phyloP scores from a whole-genome alignment of 2,797 vertebrate genomes.

The Petrocephalus sullivani region DNA sequence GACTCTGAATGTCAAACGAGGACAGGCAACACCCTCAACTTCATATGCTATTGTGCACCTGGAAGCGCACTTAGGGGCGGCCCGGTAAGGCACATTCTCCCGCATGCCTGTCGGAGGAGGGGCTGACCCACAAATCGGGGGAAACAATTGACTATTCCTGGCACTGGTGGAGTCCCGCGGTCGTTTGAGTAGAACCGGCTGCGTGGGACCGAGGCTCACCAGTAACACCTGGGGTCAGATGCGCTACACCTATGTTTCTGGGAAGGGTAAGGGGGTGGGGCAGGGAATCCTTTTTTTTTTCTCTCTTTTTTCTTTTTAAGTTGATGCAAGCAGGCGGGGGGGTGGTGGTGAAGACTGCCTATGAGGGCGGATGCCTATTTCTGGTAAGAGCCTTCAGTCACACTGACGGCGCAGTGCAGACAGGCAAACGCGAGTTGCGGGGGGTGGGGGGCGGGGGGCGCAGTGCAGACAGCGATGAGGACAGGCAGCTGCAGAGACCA shows the following conservation, averaged over 20 bases:
- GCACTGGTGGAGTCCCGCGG: neutral
- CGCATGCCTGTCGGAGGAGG: neutral
- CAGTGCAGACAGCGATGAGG: neutral
- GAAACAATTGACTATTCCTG: neutral
- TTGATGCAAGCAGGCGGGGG: neutral
- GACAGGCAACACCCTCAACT: neutral
- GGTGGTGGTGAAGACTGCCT: neutral
- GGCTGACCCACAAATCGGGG: neutral
- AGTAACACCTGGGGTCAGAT: neutral
- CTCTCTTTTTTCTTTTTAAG: neutral
- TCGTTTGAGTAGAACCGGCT: neutral
- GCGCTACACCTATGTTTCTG: neutral
- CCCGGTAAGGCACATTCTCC: neutral
- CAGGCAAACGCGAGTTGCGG: too few species aligned
- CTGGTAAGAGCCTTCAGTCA: neutral
- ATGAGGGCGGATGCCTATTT: neutral
- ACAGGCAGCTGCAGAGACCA: neutral
- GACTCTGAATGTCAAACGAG: neutral
- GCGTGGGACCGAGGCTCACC: neutral
- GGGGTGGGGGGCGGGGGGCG: too few species aligned
- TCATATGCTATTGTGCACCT: neutral
- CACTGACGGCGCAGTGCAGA: neutral
- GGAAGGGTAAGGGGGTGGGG: neutral
- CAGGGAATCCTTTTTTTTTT: neutral
- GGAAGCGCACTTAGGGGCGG: neutral